phyloP scores from a whole-genome alignment of 2,113 vertebrate genomes.

The Epinephelus cyanopodus region DNA sequence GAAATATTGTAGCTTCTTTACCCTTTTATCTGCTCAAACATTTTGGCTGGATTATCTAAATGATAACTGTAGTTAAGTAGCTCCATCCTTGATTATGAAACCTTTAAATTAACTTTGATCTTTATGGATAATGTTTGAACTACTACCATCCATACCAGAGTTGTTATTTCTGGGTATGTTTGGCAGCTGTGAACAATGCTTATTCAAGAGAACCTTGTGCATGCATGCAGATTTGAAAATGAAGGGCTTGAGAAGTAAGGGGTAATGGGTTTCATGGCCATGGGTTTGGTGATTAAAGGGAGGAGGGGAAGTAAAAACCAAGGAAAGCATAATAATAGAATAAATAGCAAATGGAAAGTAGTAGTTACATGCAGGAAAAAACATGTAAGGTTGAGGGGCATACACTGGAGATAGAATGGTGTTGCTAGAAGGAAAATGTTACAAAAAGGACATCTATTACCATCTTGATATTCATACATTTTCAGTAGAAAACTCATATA shows the following conservation, averaged over 20 bases:
- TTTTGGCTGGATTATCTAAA: slow-evolving; percentile 23
- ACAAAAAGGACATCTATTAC: neutral
- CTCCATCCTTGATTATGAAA: slow-evolving; percentile 3
- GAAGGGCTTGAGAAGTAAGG: neutral
- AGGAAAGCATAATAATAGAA: neutral
- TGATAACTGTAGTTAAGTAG: neutral
- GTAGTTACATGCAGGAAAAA: neutral
- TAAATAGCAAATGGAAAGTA: slow-evolving; percentile 1
- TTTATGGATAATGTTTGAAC: neutral
- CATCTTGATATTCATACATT: neutral
- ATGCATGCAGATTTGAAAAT: slow-evolving; percentile 1
- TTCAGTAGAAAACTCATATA: neutral
- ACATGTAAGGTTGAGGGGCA: neutral
- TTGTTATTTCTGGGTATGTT: neutral
- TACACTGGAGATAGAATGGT: neutral
- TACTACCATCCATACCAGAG: neutral
- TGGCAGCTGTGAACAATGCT: neutral
- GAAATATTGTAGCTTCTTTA: neutral
- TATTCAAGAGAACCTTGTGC: neutral
- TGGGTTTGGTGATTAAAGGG: slow-evolving; percentile 7
- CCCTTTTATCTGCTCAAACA: slow-evolving; percentile 16
- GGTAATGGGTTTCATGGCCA: slow-evolving; percentile 14
- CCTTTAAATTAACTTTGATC: neutral
- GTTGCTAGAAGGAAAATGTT: neutral
- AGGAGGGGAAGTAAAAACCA: slow-evolving; percentile 11